Evolutionary conservation across 2,797 vertebrate species (phyloP), one percentile per base, ranked within the genome.

Genomic region (Acipenser ruthenus): DNA sequence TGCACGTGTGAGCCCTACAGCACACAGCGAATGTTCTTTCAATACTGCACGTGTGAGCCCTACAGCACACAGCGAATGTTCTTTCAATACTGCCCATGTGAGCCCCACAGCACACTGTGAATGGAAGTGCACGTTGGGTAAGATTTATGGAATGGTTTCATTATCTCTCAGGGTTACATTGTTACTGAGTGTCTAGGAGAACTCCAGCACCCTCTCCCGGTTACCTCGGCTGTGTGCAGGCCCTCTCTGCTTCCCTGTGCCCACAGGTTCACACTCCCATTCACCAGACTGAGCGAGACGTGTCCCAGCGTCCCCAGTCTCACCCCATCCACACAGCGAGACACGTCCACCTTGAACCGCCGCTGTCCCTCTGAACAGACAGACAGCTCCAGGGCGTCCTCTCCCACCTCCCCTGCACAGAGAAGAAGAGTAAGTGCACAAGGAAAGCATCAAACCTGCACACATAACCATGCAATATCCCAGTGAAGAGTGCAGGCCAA

Each of bases 171-270:
- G 15, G 15, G 15, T 18, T 18, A 18, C 15, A 18, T 18, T 18
- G 15, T 18, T 18, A 18, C 15, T 4, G 23, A 37, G 23, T 37
- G 23, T 37, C 23, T 37, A 37, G 23, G 23, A 37, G 23, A 37
- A 37, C 23, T 37, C 23, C 23, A 37, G 23, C 23, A 37, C 23
- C 23, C 23, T 37, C 23, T 37, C 23, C 23, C 2, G 23, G 64
- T 74, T 75, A 92, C 91, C 91, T 94, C 91, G 64, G 73, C 18
- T 18, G 73, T 78, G 56, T 73, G 77, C 62, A 93, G 64, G 64
- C 83, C 77, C 60, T 85, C 73, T 63, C 81, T 78, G 18, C 91
- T 92, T 62, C 92, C 88, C 0, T 70, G 78, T 0, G 80, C 88
- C 53, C 65, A 74, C 69, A 94, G 71, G 15, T 23, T 77, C 66